Conservation (phyloP, 1,140 invertebrate genomes). For the Babylonia areolata region DNA sequence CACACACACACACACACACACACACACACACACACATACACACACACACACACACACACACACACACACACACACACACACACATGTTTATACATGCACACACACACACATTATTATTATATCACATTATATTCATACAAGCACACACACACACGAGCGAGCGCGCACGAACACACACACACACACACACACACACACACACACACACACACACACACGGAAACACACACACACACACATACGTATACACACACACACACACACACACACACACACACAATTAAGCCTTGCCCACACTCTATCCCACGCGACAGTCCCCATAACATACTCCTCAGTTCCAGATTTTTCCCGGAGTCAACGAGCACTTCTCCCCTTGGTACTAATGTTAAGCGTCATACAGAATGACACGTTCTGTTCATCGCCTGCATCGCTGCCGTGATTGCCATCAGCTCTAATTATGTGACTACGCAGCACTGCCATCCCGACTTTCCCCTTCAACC, state of each 20-base stretch:
- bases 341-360: no score
- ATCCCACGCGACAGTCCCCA: no score
- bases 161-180: background rate
- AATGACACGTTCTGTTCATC: no score
- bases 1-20: background rate
- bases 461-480: no score
- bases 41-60: background rate
- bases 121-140: background rate
- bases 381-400: no score
- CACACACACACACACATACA: background rate
- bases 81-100: background rate
- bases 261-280: background rate
- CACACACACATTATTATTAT: background rate
- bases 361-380: no score
- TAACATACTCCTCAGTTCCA: no score
- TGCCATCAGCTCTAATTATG: no score
- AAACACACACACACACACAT: background rate
- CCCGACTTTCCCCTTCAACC: no score
- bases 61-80: background rate
- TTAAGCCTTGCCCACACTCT: no score
- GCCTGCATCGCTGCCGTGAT: no score
- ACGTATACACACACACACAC: background rate
- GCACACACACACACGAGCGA: background rate
- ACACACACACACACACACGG: slow-evolving; percentile 1
- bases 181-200: background rate